These are phyloP conservation scores for Netta rufina DNA, from an alignment of 2,797 vertebrate genomes.

Conservation along the genomic window DNA sequence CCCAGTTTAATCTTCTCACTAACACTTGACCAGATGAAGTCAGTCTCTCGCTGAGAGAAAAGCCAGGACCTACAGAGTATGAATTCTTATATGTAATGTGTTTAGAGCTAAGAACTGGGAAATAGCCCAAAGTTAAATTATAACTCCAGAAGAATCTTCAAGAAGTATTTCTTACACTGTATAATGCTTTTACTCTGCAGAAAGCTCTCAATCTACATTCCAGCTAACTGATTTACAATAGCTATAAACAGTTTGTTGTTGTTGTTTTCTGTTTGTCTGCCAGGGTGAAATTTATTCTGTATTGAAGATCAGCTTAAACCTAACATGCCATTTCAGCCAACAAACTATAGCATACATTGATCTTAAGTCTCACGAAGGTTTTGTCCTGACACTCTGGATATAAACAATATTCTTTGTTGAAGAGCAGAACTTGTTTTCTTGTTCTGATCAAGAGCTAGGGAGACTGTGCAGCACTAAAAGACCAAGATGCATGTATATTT, in stretches of 20 bases:
- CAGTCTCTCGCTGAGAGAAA: neutral
- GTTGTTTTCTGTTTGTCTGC: neutral
- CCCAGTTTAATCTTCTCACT: neutral
- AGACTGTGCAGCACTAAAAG: neutral
- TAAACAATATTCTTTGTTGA: neutral
- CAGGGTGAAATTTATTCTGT: neutral
- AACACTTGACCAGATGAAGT: neutral
- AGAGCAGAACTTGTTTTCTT: neutral
- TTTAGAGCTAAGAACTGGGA: neutral
- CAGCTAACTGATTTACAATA: neutral
- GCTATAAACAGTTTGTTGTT: neutral
- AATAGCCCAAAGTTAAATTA: slow-evolving; percentile 6
- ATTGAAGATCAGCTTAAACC: neutral
- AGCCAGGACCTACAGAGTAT: neutral
- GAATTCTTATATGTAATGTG: neutral
- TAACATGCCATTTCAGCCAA: neutral
- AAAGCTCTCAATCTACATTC: slow-evolving; percentile 5
- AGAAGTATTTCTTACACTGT: neutral
- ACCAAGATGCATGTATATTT: neutral
- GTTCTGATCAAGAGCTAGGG: neutral
- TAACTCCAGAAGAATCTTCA: neutral
- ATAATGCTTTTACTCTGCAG: neutral
- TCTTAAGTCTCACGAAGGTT: neutral
- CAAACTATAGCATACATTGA: neutral
- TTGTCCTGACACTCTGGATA: neutral